Percentiles rank a stretch among this genome's conserved stretches.
Evolutionary conservation across 2,888 invertebrate species (phyloP).

Genomic region (Mythimna vitellina): DNA sequence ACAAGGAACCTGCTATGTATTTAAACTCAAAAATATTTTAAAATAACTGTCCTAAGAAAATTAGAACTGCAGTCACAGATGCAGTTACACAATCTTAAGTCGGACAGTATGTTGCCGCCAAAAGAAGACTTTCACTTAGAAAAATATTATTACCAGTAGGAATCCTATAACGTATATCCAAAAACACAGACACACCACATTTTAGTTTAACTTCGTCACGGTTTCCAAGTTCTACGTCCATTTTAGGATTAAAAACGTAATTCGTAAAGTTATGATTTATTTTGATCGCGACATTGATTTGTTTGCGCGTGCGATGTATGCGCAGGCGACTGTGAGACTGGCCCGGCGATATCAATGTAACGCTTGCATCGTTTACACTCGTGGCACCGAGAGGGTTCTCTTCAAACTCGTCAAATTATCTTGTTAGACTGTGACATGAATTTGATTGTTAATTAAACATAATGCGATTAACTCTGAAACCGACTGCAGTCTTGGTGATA

Average conservation of each 20-base stretch:
- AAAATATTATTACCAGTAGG: conserved; percentile 58
- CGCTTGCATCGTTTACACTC: conserved; percentile 16
- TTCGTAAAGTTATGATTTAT: conserved; percentile 28
- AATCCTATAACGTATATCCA: conserved; percentile 67
- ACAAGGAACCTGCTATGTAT: neutral
- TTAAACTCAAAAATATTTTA: conserved; percentile 1
- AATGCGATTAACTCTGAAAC: conserved; percentile 1
- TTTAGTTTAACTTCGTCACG: conserved; percentile 35
- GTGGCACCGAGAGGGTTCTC: conserved; percentile 37
- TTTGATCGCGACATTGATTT: conserved; percentile 38
- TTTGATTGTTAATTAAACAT: conserved; percentile 20
- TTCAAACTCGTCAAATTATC: conserved; percentile 51
- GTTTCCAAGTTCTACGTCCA: conserved; percentile 72
- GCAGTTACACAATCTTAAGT: conserved; percentile 14
- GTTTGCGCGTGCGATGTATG: conserved; percentile 49
- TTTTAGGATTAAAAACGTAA: conserved; percentile 40
- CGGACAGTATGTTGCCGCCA: conserved; percentile 27
- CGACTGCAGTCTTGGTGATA: neutral
- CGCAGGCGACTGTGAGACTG: conserved; percentile 61
- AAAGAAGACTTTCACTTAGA: conserved; percentile 59
- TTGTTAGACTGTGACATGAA: conserved; percentile 36
- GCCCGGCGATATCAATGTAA: conserved; percentile 36
- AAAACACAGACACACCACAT: conserved; percentile 67
- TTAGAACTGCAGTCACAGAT: neutral
- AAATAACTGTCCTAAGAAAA: neutral